Evolutionary conservation across 2,113 vertebrate species (phyloP), one percentile per base, ranked within the genome.

Genomic region (Clinocottus analis): DNA sequence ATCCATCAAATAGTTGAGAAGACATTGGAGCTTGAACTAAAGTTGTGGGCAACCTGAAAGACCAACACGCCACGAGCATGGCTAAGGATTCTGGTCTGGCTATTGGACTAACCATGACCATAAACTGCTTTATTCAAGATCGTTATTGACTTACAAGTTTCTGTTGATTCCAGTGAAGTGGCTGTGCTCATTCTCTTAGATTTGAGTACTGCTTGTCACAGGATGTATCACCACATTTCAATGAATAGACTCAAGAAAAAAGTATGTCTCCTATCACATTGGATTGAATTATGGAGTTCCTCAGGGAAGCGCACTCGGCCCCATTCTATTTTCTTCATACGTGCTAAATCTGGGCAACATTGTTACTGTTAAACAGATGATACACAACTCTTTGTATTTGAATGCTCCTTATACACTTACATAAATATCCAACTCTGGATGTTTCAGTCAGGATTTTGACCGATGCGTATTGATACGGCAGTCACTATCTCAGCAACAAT

Each of bases 281-380:
- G 27, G 7, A 70, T 41, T n/a, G 49, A 7, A 17, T 35, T 43
- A 17, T 58, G 62, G 62, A 58, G 62, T 47, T 62, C 75, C 33
- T 41, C 56, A 29, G 6, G 31, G 64, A 1, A 69, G 41, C 13
- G n/a, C 49, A 29, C 14, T 53, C 12, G 56, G 64, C 39, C 63
- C 43, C 25, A 3, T 41, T 75, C 5, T 13, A 1, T 62, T 37
- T 51, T 21, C 17, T 21, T n/a, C 58, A 13, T 14, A 21, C 25
- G 12, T 12, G 17, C 1, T 56, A 13, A 21, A 35, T 55, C 13
- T 7, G 7, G 1, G 33, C n/a, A 70, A 25, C 9, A 41, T 58
- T 35, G 7, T 33, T 23, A 33, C 16, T 8, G 14, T 31, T 19
- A 19, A 9, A 59, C 13, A 59, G 16, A 59, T 17, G 58, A 68